Percentiles rank a stretch among this genome's conserved stretches.
Conservation (phyloP, 2,113 vertebrate genomes). For the Sminthopsis crassicaudata region DNA sequence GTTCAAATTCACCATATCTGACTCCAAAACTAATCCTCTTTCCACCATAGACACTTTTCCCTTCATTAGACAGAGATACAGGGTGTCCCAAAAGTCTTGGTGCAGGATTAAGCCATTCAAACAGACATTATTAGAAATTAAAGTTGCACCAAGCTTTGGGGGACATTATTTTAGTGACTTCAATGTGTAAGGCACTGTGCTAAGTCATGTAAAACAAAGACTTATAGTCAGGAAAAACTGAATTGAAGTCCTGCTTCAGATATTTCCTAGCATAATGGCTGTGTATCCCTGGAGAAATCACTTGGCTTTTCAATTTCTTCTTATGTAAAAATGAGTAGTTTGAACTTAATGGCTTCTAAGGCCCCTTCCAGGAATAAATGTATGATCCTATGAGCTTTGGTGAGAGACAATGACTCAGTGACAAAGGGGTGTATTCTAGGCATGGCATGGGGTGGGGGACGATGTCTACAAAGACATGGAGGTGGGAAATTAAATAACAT, state of each 20-base stretch:
- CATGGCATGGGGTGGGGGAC: too few relatives aligned
- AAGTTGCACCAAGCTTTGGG: background rate
- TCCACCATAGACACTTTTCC: background rate
- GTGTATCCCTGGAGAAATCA: background rate
- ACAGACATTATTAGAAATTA: too few relatives aligned
- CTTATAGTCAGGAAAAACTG: background rate
- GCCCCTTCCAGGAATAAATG: background rate
- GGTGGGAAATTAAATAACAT: background rate
- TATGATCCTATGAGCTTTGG: too few relatives aligned
- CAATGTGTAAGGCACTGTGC: background rate
- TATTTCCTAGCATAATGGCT: background rate
- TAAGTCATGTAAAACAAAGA: background rate
- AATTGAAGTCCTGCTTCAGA: background rate
- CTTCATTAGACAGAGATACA: background rate
- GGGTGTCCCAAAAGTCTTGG: background rate
- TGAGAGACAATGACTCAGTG: background rate
- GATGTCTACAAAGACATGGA: background rate
- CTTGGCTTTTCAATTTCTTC: background rate
- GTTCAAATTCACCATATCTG: background rate
- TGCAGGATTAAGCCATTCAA: background rate
- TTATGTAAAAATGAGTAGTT: background rate
- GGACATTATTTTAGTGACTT: background rate
- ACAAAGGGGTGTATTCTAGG: background rate
- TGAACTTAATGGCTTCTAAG: background rate
- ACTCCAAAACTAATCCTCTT: background rate